These are phyloP conservation scores for Tragelaphus strepsiceros DNA, from an alignment of 2,113 vertebrate species.

Conservation along the genomic window DNA sequence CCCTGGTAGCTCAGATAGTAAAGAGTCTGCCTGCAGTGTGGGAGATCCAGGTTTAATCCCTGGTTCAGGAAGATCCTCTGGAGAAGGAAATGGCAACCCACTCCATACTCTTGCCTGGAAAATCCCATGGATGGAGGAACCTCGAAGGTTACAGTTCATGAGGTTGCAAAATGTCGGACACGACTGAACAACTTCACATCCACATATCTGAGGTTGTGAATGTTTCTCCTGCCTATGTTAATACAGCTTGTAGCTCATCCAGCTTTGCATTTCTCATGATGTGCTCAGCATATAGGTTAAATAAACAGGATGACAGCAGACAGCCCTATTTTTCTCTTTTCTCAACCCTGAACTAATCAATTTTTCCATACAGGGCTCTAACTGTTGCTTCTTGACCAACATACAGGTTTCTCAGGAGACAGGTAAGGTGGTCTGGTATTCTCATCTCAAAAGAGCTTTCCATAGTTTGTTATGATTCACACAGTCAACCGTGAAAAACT, in stretches of 20 bases:
- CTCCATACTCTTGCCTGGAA: neutral
- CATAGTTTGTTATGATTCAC: neutral
- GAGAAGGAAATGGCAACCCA: neutral
- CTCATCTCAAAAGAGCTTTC: neutral
- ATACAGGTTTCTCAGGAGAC: neutral
- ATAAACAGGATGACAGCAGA: neutral
- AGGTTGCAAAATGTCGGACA: neutral
- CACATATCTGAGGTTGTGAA: neutral
- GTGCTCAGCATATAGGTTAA: neutral
- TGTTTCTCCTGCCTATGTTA: neutral
- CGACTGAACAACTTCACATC: neutral
- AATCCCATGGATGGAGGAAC: neutral
- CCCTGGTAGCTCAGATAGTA: too few relatives aligned
- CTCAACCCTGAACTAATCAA: neutral
- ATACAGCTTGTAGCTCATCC: neutral
- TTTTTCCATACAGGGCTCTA: neutral
- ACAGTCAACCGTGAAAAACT: neutral
- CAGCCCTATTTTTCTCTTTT: neutral
- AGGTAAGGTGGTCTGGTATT: neutral
- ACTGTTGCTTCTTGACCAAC: accelerated
- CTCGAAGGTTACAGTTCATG: neutral
- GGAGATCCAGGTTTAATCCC: too few relatives aligned
- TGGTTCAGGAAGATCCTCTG: too few relatives aligned
- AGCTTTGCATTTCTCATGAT: neutral
- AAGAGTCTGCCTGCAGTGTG: too few relatives aligned